phyloP scores from a whole-genome alignment of 2,888 invertebrate species.

The Entomobrya multifasciata region DNA sequence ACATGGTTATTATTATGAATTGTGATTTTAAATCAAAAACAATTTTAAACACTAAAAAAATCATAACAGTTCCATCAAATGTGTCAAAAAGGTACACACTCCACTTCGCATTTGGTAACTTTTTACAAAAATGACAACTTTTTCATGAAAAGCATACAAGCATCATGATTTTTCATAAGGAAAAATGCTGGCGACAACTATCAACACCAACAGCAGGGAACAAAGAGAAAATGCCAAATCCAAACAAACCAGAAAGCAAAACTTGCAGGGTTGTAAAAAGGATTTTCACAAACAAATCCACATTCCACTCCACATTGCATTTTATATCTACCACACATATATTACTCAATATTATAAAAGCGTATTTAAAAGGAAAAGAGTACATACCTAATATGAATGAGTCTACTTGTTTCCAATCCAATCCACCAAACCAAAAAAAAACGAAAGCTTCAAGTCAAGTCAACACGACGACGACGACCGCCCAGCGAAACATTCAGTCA shows the following conservation, averaged over 20 bases:
- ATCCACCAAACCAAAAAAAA: too few relatives aligned
- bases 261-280: neutral
- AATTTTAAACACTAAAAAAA: too few relatives aligned
- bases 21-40: too few relatives aligned
- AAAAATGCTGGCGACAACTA: neutral
- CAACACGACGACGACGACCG: too few relatives aligned
- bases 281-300: slow-evolving; percentile 12
- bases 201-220: slow-evolving; percentile 8
- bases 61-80: neutral
- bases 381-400: slow-evolving; percentile 2
- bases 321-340: slow-evolving; percentile 22
- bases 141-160: slow-evolving; percentile 32
- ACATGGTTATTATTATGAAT: too few relatives aligned
- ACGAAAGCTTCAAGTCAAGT: neutral
- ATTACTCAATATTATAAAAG: neutral
- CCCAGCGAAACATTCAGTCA: neutral
- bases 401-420: neutral
- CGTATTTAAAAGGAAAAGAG: neutral
- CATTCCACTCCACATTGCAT: neutral
- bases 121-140: too few relatives aligned
- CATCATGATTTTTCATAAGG: slow-evolving; percentile 17
- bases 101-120: too few relatives aligned
- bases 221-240: slow-evolving; percentile 34
- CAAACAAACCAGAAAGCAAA: slow-evolving; percentile 13
- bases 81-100: too few relatives aligned